Evolutionary conservation across 2,888 invertebrate species (phyloP), one percentile per base, ranked within the genome.

Genomic region (Standfussiana lucernea): DNA sequence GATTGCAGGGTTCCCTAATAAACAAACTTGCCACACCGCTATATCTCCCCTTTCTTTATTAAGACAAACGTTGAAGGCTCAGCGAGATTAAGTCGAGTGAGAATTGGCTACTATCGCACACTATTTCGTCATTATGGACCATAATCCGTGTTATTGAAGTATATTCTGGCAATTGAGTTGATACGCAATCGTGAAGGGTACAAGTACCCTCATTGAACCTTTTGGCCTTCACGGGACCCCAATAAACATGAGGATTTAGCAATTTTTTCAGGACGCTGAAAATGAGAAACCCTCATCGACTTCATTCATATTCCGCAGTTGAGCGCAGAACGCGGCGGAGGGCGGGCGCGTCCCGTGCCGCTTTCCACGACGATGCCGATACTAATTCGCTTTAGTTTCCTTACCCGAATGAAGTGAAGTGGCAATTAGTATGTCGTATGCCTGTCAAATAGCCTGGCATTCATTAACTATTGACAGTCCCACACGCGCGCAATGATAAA

Each of bases 241-340:
- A 87, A 86, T 87, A 81, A 87, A 84, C 82, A 88, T 86, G 84
- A 89, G 85, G 87, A 88, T 88, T 89, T 85, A 86, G 85, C 79
- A 77, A 50, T 77, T 85, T 89, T 91, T 90, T 91, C 89, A 91
- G 90, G 90, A 93, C 88, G 89, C 88, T 88, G 91, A 91, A 91
- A 94, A 93, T 91, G 90, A 91, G 89, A 92, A 93, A 93, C 90
- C 91, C 90, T 93, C 92, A 90, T 91, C 90, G 88, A 84, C 83
- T 91, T 90, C 91, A 91, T 92, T 91, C 91, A 91, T 91, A 87
- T 91, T 89, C 90, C 93, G 93, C 95, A 96, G 96, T 96, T 87
- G 91, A 93, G 93, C 94, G 95, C 92, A 89, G 93, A 92, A 85
- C 95, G 94, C 95, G 93, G 89, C 77, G 88, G 91, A 87, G 88